phyloP scores from a whole-genome alignment of 2,888 invertebrate genomes.

The Apantesis nais region DNA sequence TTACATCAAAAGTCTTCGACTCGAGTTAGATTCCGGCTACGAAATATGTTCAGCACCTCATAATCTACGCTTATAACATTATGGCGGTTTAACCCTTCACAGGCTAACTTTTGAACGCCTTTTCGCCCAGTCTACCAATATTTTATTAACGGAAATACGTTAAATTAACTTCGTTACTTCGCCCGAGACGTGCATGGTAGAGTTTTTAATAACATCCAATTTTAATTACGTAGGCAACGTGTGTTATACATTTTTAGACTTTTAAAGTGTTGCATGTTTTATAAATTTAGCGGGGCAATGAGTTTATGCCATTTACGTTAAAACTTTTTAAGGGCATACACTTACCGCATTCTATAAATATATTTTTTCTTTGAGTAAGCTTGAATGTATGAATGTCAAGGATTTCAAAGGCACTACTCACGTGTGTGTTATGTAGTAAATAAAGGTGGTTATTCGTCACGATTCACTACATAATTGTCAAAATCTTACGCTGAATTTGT shows the following conservation, averaged over 20 bases:
- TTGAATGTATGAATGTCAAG: background rate
- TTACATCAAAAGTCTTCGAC: background rate
- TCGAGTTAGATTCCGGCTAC: slow-evolving; percentile 29
- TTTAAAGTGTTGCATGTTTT: slow-evolving; percentile 7
- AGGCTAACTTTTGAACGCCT: slow-evolving; percentile 52
- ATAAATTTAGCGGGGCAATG: background rate
- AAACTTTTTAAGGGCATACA: background rate
- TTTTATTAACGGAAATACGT: slow-evolving; percentile 69
- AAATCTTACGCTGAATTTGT: background rate
- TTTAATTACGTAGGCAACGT: slow-evolving; percentile 50
- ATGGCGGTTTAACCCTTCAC: slow-evolving; percentile 52
- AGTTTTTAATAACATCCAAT: slow-evolving; percentile 59
- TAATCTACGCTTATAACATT: slow-evolving; percentile 53
- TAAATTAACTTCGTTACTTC: slow-evolving; percentile 63
- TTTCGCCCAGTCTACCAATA: slow-evolving; percentile 61
- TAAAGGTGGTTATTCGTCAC: background rate
- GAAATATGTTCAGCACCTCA: slow-evolving; percentile 45
- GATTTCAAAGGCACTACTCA: background rate
- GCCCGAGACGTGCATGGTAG: slow-evolving; percentile 49
- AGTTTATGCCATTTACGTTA: background rate
- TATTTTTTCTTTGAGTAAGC: background rate
- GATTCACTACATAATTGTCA: background rate
- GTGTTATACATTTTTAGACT: slow-evolving; percentile 32
- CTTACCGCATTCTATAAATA: background rate
- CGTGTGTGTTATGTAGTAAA: background rate